Evolutionary conservation across 2,113 vertebrate genomes (phyloP).

Genomic region (Azemiops feae): DNA sequence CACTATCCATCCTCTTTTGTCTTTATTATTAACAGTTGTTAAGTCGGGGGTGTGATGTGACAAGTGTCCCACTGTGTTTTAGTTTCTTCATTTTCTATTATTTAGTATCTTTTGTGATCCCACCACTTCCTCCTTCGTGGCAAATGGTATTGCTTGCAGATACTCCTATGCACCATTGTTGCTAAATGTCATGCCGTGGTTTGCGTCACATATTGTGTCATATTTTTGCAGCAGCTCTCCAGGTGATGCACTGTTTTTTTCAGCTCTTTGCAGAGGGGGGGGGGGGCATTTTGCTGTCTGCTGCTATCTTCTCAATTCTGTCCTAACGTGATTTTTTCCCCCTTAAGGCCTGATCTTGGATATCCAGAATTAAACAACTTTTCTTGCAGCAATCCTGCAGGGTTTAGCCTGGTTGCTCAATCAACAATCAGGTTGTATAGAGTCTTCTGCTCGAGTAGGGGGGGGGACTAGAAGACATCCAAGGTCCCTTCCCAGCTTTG

Average conservation of each 20-base stretch:
- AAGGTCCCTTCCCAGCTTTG: background rate
- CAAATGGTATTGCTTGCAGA: background rate
- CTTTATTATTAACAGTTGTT: background rate
- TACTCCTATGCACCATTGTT: background rate
- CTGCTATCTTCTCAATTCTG: background rate
- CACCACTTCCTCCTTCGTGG: background rate
- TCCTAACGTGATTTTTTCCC: rapidly evolving
- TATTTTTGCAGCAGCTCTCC: background rate
- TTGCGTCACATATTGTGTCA: background rate
- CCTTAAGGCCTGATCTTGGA: background rate
- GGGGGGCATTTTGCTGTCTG: background rate
- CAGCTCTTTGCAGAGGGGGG: background rate
- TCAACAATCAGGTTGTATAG: background rate
- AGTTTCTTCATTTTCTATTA: background rate
- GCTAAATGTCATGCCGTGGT: background rate
- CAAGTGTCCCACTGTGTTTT: background rate
- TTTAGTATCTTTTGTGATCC: background rate
- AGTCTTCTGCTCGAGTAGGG: background rate
- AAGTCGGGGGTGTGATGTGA: background rate
- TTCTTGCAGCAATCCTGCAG: background rate
- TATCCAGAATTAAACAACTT: background rate
- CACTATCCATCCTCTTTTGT: background rate
- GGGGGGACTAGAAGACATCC: background rate
- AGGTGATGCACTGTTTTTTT: background rate
- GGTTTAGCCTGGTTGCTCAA: background rate